phyloP scores from a whole-genome alignment of 2,888 invertebrate genomes.

The Lasioglossum oenotherae region DNA sequence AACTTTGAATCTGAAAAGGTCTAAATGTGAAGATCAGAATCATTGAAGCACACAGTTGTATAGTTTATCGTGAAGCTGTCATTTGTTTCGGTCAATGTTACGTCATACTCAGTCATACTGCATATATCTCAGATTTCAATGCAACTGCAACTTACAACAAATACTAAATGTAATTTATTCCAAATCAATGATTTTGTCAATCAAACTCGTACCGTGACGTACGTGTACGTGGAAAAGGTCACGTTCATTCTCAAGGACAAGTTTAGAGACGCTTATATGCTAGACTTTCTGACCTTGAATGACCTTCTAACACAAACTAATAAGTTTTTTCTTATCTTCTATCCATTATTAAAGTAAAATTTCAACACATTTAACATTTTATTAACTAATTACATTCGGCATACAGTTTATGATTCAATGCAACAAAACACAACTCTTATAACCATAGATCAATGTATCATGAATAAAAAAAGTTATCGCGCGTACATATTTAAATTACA shows the following conservation, averaged over 20 bases:
- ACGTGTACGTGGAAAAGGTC: conserved; percentile 36
- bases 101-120: conserved; percentile 32
- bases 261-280: conserved; percentile 3
- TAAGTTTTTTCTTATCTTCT: background rate
- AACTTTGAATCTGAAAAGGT: background rate
- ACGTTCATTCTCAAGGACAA: conserved; percentile 44
- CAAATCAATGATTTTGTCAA: conserved; percentile 18
- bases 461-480: background rate
- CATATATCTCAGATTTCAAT: background rate
- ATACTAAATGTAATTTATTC: background rate
- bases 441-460: background rate
- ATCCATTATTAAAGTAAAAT: conserved; percentile 14
- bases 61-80: conserved; percentile 9
- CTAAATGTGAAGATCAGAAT: background rate
- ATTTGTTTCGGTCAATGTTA: conserved; percentile 26
- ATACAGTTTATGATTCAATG: too few relatives aligned
- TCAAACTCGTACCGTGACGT: background rate
- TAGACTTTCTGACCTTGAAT: conserved; percentile 71
- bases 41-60: background rate
- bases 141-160: background rate
- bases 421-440: conserved; percentile 20
- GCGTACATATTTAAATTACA: background rate
- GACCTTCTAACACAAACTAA: conserved; percentile 62
- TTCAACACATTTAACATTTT: background rate
- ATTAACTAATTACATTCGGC: background rate